Percentiles rank a stretch among this genome's conserved stretches.
These are phyloP conservation scores for Lytechinus variegatus DNA, from an alignment of 35 echinoderm and acorn worm species.

Conservation along the genomic window DNA sequence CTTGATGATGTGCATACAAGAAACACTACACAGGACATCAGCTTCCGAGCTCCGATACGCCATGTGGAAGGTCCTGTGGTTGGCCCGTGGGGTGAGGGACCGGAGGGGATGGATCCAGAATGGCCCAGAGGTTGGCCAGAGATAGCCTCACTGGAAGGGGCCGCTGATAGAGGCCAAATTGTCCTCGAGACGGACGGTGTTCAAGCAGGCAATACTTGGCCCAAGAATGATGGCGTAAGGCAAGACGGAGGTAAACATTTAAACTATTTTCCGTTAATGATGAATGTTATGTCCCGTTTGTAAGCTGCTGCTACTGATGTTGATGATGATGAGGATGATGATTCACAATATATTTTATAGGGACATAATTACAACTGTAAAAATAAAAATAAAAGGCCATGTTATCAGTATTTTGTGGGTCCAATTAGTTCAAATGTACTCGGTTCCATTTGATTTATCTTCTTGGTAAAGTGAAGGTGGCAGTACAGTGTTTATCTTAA, in stretches of 20 bases:
- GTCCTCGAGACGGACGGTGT: conserved; percentile 25
- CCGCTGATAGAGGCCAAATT: background rate
- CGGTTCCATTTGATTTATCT: too few species aligned
- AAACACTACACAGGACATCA: background rate
- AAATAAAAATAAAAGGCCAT: too few species aligned
- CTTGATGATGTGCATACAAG: background rate
- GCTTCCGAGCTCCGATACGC: background rate
- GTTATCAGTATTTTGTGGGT: too few species aligned
- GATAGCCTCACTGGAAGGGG: background rate
- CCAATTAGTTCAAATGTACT: too few species aligned
- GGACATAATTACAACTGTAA: too few species aligned
- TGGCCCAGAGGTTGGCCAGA: background rate
- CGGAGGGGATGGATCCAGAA: background rate
- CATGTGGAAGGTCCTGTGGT: background rate
- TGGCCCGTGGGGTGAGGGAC: background rate
- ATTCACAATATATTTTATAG: too few species aligned
- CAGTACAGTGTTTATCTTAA: too few species aligned
- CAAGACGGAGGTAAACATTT: background rate
- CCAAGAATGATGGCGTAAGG: background rate
- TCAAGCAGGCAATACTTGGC: background rate
- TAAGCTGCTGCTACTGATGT: too few species aligned
- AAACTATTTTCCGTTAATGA: background rate
- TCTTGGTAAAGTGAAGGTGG: too few species aligned
- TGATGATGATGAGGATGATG: too few species aligned
- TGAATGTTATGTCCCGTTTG: too few species aligned